These are phyloP conservation scores for Maniola jurtina DNA, from an alignment of 1,140 invertebrate genomes.

Conservation along the genomic window DNA sequence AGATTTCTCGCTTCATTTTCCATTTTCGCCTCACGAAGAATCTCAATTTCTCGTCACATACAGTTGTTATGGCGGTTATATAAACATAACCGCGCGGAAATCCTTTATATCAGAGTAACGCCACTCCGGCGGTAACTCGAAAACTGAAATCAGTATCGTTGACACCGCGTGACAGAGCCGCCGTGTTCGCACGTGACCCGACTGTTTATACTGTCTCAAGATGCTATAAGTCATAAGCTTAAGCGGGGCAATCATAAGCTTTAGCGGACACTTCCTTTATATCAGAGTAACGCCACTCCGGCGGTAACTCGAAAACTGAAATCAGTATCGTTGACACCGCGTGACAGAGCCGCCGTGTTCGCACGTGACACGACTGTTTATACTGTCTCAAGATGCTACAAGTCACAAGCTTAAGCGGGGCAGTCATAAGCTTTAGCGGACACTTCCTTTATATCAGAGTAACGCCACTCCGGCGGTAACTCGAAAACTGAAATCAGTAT, in stretches of 20 bases:
- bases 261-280: neutral
- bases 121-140: slow-evolving; percentile 20
- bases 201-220: slow-evolving; percentile 19
- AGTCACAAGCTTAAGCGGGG: neutral
- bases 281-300: neutral
- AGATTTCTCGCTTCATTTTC: neutral
- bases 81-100: slow-evolving; percentile 17
- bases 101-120: slow-evolving; percentile 16
- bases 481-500: slow-evolving; percentile 5
- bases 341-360: slow-evolving; percentile 25
- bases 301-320: slow-evolving; percentile 13
- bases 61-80: slow-evolving; percentile 15
- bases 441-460: neutral
- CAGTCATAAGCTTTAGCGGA: neutral
- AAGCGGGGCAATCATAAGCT: neutral
- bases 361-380: slow-evolving; percentile 31
- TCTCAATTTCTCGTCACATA: slow-evolving; percentile 11
- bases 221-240: neutral
- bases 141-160: slow-evolving; percentile 33
- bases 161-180: slow-evolving; percentile 32
- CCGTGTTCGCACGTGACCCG: slow-evolving; percentile 23
- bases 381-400: slow-evolving; percentile 2
- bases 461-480: too few relatives aligned
- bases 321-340: slow-evolving; percentile 34
- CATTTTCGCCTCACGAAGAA: neutral